phyloP scores from a whole-genome alignment of 2,113 vertebrate genomes.

The Pogona vitticeps region DNA sequence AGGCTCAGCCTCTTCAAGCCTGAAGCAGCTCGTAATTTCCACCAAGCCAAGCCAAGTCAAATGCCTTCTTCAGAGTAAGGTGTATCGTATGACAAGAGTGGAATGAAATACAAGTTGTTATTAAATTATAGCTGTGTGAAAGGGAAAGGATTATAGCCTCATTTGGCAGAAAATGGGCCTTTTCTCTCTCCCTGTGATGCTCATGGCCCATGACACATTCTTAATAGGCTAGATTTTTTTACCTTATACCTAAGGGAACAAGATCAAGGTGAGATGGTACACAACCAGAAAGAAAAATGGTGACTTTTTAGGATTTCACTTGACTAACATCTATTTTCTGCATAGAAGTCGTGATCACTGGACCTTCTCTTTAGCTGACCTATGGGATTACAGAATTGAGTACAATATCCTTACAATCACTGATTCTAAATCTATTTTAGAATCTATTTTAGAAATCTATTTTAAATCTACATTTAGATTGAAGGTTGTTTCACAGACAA shows the following conservation, averaged over 20 bases:
- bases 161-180: not conserved
- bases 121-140: slow-evolving; percentile 18
- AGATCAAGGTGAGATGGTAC: not conserved
- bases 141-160: not conserved
- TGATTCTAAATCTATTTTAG: too few species aligned
- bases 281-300: not conserved
- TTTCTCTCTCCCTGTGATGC: not conserved
- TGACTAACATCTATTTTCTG: slow-evolving; percentile 1
- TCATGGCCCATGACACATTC: slow-evolving; percentile 12
- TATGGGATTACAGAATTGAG: not conserved
- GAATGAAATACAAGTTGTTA: slow-evolving; percentile 13
- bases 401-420: not conserved
- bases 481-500: not conserved
- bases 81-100: slow-evolving; percentile 12
- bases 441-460: too few species aligned
- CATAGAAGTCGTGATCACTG: not conserved
- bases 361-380: not conserved
- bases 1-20: not conserved
- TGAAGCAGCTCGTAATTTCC: not conserved
- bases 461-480: not conserved
- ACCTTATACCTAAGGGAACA: not conserved
- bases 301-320: not conserved
- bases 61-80: slow-evolving; percentile 13
- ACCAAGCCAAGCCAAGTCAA: slow-evolving; percentile 13
- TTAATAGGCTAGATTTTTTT: not conserved